These are phyloP conservation scores for Sialia sialis DNA, from an alignment of 2,113 vertebrate species.

Conservation along the genomic window DNA sequence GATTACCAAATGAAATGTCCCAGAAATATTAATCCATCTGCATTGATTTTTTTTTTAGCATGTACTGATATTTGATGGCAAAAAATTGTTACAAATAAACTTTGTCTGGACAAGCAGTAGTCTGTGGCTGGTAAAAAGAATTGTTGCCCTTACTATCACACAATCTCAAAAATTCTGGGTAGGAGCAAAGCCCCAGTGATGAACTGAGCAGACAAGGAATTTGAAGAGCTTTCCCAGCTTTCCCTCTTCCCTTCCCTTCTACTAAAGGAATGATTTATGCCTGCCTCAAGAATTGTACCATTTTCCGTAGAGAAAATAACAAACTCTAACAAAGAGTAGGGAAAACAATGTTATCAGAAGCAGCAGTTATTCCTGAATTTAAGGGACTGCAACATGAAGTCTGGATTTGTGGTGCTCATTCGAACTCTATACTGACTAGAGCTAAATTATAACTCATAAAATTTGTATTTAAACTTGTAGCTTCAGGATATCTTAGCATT, in stretches of 20 bases:
- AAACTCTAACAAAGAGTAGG: neutral
- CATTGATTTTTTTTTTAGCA: neutral
- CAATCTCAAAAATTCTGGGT: neutral
- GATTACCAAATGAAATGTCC: neutral
- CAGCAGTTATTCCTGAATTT: neutral
- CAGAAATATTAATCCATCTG: accelerated
- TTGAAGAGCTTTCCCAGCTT: neutral
- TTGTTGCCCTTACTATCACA: neutral
- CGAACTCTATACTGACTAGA: neutral
- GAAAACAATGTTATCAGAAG: neutral
- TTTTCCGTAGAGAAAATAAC: neutral
- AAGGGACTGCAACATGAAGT: neutral
- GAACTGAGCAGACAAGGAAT: neutral
- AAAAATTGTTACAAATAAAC: neutral
- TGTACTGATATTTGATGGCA: neutral
- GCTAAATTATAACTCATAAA: neutral
- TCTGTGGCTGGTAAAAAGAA: neutral
- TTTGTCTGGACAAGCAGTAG: neutral
- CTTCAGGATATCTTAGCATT: neutral
- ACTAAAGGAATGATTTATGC: neutral
- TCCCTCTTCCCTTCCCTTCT: neutral
- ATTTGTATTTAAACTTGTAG: neutral
- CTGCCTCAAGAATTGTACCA: neutral
- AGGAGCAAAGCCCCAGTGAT: neutral
- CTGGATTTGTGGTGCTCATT: neutral